Evolutionary conservation across 2,113 vertebrate species (phyloP).

Genomic region (Pelecanoides urinatrix): DNA sequence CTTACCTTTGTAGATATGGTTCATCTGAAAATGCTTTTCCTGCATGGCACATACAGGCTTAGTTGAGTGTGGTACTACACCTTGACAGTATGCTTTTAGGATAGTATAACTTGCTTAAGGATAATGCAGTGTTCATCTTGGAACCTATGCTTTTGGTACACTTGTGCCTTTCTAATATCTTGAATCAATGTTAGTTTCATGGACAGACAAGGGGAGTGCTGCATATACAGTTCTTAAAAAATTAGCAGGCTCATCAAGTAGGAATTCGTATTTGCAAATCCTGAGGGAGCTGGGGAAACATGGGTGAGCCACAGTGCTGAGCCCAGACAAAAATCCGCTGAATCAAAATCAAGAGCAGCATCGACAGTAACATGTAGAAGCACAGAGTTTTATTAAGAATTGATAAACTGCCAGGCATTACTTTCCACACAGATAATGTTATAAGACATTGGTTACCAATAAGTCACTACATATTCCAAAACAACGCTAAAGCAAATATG

Average conservation of each 20-base stretch:
- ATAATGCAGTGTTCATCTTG: not conserved
- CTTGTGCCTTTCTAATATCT: not conserved
- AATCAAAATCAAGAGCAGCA: not conserved
- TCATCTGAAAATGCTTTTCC: not conserved
- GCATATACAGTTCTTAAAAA: not conserved
- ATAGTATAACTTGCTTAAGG: not conserved
- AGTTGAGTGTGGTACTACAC: not conserved
- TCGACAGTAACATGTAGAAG: not conserved
- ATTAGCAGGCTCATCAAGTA: not conserved
- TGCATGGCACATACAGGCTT: not conserved
- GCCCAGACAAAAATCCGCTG: not conserved
- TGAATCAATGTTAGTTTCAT: not conserved
- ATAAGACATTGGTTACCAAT: not conserved
- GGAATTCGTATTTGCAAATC: not conserved
- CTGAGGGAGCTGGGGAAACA: not conserved
- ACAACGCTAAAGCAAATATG: not conserved
- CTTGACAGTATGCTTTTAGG: not conserved
- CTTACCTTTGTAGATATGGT: not conserved
- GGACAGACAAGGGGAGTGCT: not conserved
- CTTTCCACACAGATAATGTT: not conserved
- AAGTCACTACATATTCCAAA: not conserved
- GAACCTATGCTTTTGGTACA: not conserved
- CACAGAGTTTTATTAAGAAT: not conserved
- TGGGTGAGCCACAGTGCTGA: slow-evolving; percentile 6
- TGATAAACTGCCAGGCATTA: not conserved